A percentile compares a stretch with the other conserved stretches of the same genome.
Conservation (phyloP, 2,113 vertebrate genomes). For the Siphamia tubifer region DNA sequence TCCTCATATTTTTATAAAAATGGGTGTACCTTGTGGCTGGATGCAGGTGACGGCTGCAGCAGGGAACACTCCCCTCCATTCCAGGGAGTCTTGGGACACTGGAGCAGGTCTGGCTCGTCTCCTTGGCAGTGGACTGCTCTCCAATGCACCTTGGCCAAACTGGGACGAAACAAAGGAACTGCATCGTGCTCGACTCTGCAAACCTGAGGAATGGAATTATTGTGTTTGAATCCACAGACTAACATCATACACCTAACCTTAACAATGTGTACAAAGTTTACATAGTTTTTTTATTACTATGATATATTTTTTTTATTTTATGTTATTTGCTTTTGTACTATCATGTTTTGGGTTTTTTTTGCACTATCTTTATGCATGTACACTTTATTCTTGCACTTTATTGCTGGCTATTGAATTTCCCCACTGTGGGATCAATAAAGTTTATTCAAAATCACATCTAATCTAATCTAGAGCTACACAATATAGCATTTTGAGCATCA, state of each 20-base stretch:
- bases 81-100: slow-evolving; percentile 85
- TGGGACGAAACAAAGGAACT: slow-evolving; percentile 73
- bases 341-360: no score
- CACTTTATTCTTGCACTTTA: no score
- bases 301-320: no score
- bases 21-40: slow-evolving; percentile 75
- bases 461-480: no score
- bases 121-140: slow-evolving; percentile 84
- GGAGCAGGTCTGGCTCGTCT: slow-evolving; percentile 85
- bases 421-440: no score
- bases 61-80: slow-evolving; percentile 80
- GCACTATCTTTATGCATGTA: no score
- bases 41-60: slow-evolving; percentile 86
- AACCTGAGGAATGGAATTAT: slow-evolving; percentile 71
- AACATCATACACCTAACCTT: not conserved
- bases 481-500: no score
- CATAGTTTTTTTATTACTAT: no score
- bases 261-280: not conserved
- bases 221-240: not conserved
- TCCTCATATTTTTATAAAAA: not conserved
- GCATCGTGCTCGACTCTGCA: slow-evolving; percentile 81
- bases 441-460: no score
- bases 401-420: no score
- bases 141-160: slow-evolving; percentile 83
- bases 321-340: no score